Evolutionary conservation across 2,113 vertebrate genomes (phyloP).

Genomic region (Gallinago undulata): DNA sequence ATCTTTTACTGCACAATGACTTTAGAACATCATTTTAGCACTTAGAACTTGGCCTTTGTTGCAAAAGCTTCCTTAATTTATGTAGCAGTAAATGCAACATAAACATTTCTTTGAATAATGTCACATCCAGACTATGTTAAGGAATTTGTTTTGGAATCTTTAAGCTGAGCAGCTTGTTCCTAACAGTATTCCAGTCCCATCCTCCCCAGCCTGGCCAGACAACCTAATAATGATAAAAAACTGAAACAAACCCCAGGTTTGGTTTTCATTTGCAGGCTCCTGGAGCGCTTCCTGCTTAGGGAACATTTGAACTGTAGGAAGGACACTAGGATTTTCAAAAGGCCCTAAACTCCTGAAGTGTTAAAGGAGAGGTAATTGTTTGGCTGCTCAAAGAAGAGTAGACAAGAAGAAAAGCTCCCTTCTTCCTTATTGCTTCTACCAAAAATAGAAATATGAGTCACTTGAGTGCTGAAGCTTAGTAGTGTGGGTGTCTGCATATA

Average conservation of each 20-base stretch:
- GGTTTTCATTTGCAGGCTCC: not conserved
- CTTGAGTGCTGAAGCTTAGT: not conserved
- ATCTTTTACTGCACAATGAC: not conserved
- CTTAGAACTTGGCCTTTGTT: not conserved
- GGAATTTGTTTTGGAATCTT: not conserved
- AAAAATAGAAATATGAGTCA: conserved; percentile 27
- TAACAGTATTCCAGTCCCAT: not conserved
- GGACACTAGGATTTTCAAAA: not conserved
- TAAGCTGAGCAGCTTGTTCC: not conserved
- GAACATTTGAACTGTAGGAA: not conserved
- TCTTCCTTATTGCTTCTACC: not conserved
- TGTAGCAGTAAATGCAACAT: not conserved
- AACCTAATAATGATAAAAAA: not conserved
- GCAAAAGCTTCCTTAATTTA: not conserved
- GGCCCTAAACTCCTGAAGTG: not conserved
- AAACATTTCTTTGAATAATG: not conserved
- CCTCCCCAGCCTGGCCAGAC: not conserved
- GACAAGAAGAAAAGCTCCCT: not conserved
- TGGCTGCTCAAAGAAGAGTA: not conserved
- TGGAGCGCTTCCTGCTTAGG: not conserved
- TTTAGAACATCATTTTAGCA: not conserved
- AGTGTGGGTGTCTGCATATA: not conserved
- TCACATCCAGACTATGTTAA: not conserved
- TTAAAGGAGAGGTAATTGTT: not conserved
- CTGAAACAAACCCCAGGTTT: not conserved